Base-by-base conservation (phyloP, 2,888 invertebrate species). In the Xylocampa areola region DNA sequence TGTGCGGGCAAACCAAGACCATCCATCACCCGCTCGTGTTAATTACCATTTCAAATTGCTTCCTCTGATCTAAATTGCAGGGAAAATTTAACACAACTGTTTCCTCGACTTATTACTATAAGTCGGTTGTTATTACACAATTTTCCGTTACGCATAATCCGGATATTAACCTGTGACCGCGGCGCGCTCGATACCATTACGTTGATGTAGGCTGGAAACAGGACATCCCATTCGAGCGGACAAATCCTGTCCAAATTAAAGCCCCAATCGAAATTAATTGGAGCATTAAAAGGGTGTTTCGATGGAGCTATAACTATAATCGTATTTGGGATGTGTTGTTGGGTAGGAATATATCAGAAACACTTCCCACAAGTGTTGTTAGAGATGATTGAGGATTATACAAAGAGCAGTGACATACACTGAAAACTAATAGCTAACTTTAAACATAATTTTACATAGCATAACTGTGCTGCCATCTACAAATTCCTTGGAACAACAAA, bases 11-110 rank as follows among this genome's bases (percentile, higher is more conserved):
- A 60, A 61, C 55, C 60, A 66, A 60, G 67, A 69, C 77, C 81
- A 89, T 91, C 86, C 84, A 90, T 91, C 89, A 90, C 54, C 23
- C 52, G 68, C 59, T 73, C 72, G 79, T 84, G 82, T 85, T 91
- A 88, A 91, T 92, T 91, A 91, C 84, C 81, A 88, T 86, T 89
- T 87, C 84, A 87, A 90, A 90, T 87, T 81, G 79, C 82, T 82
- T 73, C 80, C 82, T 82, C 80, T 69, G 74, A 78, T 81, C 80
- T 81, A 83, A 85, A 84, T 85, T 79, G 77, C 72, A 60, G 64
- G 72, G 79, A 81, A 81, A 82, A 80, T 84, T 79, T 68, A 82
- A 78, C 71, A 48, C 74, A 77, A 80, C 76, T 79, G 77, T 71
- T 82, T 72, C 73, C 77, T 66, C 43, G 39, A 54, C 47, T 71